Percentiles rank a stretch among this genome's conserved stretches.
These are phyloP conservation scores for Nicator chloris DNA, from an alignment of 2,113 vertebrate genomes.

Conservation along the genomic window DNA sequence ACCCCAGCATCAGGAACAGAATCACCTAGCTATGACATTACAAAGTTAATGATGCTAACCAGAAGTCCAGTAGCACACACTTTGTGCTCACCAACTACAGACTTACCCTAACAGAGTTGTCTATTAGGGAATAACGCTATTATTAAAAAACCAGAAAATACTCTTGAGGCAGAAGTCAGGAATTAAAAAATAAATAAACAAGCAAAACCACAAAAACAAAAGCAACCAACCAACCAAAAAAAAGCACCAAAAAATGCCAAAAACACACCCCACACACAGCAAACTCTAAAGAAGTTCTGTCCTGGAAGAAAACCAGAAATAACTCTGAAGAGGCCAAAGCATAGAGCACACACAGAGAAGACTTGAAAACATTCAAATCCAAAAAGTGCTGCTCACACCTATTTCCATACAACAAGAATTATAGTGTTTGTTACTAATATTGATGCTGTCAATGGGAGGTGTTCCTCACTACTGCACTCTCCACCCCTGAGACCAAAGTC, in stretches of 20 bases:
- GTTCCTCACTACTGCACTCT: background rate
- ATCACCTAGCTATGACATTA: background rate
- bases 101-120: background rate
- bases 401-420: background rate
- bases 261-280: background rate
- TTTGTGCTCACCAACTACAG: background rate
- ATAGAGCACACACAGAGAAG: rapidly evolving
- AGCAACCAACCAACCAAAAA: background rate
- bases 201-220: background rate
- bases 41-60: background rate
- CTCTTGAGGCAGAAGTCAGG: background rate
- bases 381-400: background rate
- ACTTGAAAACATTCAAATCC: background rate
- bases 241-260: too few relatives aligned
- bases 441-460: background rate
- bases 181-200: background rate
- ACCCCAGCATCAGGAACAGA: background rate
- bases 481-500: background rate
- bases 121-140: background rate
- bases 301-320: background rate
- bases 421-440: background rate
- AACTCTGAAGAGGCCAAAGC: background rate
- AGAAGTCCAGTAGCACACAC: background rate
- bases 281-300: background rate
- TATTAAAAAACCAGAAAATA: background rate